Percentiles rank a stretch among this genome's conserved stretches.
Conservation (phyloP, 2,888 invertebrate species). For the Oligia latruncula region DNA sequence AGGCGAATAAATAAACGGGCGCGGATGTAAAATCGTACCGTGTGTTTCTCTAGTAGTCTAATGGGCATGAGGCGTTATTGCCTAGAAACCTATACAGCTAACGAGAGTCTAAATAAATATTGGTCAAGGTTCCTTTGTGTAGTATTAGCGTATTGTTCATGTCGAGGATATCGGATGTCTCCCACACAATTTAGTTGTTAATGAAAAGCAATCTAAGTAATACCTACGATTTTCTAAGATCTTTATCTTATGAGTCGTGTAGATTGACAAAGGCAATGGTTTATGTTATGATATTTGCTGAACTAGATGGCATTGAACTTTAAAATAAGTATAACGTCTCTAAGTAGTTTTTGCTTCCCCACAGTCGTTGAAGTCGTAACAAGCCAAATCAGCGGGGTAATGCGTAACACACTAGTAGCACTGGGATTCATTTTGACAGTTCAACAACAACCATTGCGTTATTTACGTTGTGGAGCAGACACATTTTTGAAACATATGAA, state of each 20-base stretch:
- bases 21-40: constrained; percentile 24
- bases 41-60: constrained; percentile 56
- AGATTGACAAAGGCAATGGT: background rate
- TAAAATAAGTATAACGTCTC: background rate
- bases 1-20: constrained; percentile 35
- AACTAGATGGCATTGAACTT: too few relatives aligned
- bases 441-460: too few relatives aligned
- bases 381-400: background rate
- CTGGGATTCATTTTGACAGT: too few relatives aligned
- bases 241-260: background rate
- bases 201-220: constrained; percentile 18
- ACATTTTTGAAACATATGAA: too few relatives aligned
- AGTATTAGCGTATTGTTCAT: constrained; percentile 23
- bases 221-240: background rate
- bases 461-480: too few relatives aligned
- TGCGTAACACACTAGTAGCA: too few relatives aligned
- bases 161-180: constrained; percentile 33
- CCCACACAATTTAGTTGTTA: constrained; percentile 46
- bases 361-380: too few relatives aligned
- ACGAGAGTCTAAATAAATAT: constrained; percentile 66
- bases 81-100: constrained; percentile 67
- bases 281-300: background rate
- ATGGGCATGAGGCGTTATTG: constrained; percentile 65
- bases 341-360: background rate
- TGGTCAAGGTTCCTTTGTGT: constrained; percentile 70